Base-by-base conservation (phyloP, 2,113 vertebrate genomes). In the Entosphenus tridentatus region DNA sequence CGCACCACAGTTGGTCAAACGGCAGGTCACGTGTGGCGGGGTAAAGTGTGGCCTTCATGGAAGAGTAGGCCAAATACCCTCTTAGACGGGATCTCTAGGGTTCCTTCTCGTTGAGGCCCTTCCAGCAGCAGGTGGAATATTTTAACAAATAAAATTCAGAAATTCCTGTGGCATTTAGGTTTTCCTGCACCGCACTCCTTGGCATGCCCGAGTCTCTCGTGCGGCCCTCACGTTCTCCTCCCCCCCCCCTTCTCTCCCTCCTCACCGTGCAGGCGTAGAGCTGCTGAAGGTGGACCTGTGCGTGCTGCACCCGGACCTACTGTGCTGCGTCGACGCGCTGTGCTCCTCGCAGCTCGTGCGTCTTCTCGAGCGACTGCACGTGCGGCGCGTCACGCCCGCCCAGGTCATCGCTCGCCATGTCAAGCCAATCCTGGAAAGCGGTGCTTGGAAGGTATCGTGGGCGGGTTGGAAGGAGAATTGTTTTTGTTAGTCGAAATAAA, bases 291-390 rank as follows among this genome's bases (percentile, higher is more conserved):
- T 21, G 21, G 21, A 65, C 21, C 62, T 65, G n/a, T 65, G 62
- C 21, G 62, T 65, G n/a, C 62, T 65, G 8, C 62, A 65, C 21
- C 62, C 62, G 9, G 62, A n/a, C n/a, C 62, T 65, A 9, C 10
- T 65, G n/a, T 18, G n/a, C 21, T n/a, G 62, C 62, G n/a, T 65
- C 10, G 62, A 65, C 10, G 62, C 62, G n/a, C n/a, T 18, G 62
- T n/a, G n/a, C n/a, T 18, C 21, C n/a, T 65, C 62, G n/a, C 62
- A 65, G 62, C n/a, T 65, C n/a, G n/a, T n/a, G 62, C 21, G 62
- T 18, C 8, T 65, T n/a, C 62, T 65, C 21, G 62, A 65, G 62
- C 62, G 18, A 18, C 62, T 65, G 62, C 62, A 65, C n/a, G 62
- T 65, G n/a, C 62, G 62, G 62, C 62, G 18, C 10, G 18, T 65